Evolutionary conservation across 1,140 invertebrate species (phyloP).

Genomic region (Helicoverpa armigera): DNA sequence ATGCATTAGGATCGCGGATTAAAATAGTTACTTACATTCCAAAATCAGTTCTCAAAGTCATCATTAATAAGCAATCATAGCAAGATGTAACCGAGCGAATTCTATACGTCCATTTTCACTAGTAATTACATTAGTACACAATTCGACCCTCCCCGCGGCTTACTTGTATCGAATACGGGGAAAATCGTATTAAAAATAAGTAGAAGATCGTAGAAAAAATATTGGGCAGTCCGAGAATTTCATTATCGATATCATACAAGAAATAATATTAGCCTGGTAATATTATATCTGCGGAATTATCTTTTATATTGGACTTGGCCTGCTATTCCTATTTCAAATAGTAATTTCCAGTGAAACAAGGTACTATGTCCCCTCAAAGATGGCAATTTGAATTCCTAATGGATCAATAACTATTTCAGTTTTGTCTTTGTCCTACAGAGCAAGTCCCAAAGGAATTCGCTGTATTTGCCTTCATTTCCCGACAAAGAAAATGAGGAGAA

Average conservation of each 20-base stretch:
- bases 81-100: too few relatives aligned
- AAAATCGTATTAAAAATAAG: background rate
- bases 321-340: constrained; percentile 59
- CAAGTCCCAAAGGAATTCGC: constrained; percentile 53
- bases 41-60: too few relatives aligned
- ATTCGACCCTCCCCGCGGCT: too few relatives aligned
- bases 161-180: background rate
- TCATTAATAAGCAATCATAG: too few relatives aligned
- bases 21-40: background rate
- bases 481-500: constrained; percentile 49
- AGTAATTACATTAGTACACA: too few relatives aligned
- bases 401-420: constrained; percentile 69
- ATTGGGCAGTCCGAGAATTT: background rate
- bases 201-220: background rate
- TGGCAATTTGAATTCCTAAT: constrained; percentile 73
- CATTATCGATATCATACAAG: background rate
- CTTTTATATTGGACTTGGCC: constrained; percentile 19
- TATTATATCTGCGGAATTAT: background rate
- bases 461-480: constrained; percentile 49
- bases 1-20: background rate
- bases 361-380: constrained; percentile 62
- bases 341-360: constrained; percentile 63
- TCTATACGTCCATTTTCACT: too few relatives aligned
- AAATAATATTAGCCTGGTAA: constrained; percentile 7
- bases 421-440: constrained; percentile 63